A percentile compares a stretch with the other conserved stretches of the same genome.
Evolutionary conservation across 2,113 vertebrate species (phyloP).

Genomic region (Tyto alba): DNA sequence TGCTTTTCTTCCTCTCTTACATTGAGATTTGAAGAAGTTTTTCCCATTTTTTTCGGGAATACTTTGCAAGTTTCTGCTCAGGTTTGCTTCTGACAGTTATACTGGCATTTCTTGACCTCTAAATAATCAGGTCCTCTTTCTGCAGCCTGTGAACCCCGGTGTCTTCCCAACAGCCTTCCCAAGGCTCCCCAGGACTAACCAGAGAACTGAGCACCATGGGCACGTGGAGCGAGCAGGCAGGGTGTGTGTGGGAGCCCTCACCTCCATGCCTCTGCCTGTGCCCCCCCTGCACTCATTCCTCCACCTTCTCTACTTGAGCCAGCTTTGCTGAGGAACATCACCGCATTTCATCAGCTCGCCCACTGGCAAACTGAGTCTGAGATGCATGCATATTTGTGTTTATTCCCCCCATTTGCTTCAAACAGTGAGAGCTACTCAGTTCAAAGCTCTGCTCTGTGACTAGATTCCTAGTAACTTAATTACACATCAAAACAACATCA

Average conservation of each 20-base stretch:
- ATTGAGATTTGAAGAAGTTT: background rate
- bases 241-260: background rate
- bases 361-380: background rate
- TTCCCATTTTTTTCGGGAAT: background rate
- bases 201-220: background rate
- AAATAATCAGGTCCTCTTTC: background rate
- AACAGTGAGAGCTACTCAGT: background rate
- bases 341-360: background rate
- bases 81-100: background rate
- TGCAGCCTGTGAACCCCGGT: background rate
- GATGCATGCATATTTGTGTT: accelerated
- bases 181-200: background rate
- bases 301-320: accelerated
- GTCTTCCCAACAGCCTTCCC: background rate
- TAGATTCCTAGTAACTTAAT: conserved; percentile 4
- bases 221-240: accelerated
- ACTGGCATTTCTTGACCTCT: background rate
- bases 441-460: conserved; percentile 21
- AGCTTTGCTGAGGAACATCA: background rate
- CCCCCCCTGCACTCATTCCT: background rate
- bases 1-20: background rate
- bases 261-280: background rate
- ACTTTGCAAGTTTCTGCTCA: background rate
- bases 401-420: background rate
- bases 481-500: background rate